Conservation (phyloP, 2,797 vertebrate genomes). For the Catostomus latipinnis region DNA sequence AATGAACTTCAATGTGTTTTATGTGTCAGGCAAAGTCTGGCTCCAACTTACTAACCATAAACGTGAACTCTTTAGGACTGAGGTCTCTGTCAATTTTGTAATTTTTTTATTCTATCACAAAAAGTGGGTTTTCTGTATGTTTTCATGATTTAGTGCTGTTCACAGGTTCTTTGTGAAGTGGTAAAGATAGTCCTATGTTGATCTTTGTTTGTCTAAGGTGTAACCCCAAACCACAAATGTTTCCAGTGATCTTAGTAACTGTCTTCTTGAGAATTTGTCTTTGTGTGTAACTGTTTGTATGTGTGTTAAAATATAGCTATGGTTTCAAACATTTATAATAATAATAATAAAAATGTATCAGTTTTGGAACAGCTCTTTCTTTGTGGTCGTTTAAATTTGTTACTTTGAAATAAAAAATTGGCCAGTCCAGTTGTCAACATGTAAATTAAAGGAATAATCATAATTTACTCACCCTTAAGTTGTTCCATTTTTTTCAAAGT, state of each 20-base stretch:
- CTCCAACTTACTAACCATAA: not conserved
- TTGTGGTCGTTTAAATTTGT: too few species aligned
- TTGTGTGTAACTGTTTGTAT: not conserved
- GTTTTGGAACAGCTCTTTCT: too few species aligned
- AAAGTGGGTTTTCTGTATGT: not conserved
- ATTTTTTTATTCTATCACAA: not conserved
- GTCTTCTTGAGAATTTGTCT: not conserved
- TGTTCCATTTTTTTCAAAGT: too few species aligned
- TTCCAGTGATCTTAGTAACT: not conserved
- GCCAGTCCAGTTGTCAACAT: too few species aligned
- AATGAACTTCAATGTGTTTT: not conserved
- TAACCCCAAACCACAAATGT: conserved; percentile 5
- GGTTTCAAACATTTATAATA: too few species aligned
- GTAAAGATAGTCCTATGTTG: not conserved
- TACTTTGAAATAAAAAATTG: too few species aligned
- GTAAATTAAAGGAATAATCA: too few species aligned
- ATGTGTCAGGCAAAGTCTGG: not conserved
- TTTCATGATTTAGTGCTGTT: not conserved
- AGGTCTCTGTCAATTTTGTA: not conserved
- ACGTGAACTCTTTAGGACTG: too few species aligned
- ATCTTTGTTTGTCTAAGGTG: not conserved
- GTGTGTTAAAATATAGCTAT: not conserved
- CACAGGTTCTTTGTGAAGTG: not conserved
- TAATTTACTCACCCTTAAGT: too few species aligned
- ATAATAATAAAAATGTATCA: too few species aligned